Evolutionary conservation across 2,888 invertebrate species (phyloP), one percentile per base, ranked within the genome.

Genomic region (Chironomus riparius): DNA sequence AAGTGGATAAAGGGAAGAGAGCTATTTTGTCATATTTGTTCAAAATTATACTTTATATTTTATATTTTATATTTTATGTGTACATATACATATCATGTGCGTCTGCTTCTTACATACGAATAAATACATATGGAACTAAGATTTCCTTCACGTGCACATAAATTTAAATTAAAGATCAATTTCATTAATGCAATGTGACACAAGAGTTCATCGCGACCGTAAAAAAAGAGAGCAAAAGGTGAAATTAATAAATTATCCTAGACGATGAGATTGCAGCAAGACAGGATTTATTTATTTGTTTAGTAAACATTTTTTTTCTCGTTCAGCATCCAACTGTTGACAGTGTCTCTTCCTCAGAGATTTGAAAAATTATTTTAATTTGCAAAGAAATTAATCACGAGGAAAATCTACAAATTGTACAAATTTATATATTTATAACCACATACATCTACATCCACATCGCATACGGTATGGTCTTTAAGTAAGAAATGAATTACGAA

Each of bases 361-460:
- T 18, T 56, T 24, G 56, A 56, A 71, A 71, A 71, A 56, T 56
- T 70, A 22, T 56, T 70, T 70, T 70, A 71, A 71, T 71, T 71
- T 71, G 71, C 71, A 50, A 38, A 7, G 10, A 38, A 38, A 38
- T 38, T 38, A 38, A 38, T 38, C 38, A 38, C 10, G 38, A 38
- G 38, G 38, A 38, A 38, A 38, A 38, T 38, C 38, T 38, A 38
- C 38, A 38, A 38, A 38, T 38, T 28, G 28, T 28, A n/a, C n/a
- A 28, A 28, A 28, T 28, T 28, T 38, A 38, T 38, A 10, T 38
- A 10, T 38, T 38, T 38, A 38, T 38, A 38, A 38, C 1, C 38
- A 38, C 38, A 38, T 10, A 38, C 38, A 38, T 38, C 10, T 10
- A 10, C 38, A 38, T 38, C 1, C n/a, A n/a, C n/a, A n/a, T n/a